phyloP scores from a whole-genome alignment of 2,888 invertebrate genomes.

The Ethmia dodecea region DNA sequence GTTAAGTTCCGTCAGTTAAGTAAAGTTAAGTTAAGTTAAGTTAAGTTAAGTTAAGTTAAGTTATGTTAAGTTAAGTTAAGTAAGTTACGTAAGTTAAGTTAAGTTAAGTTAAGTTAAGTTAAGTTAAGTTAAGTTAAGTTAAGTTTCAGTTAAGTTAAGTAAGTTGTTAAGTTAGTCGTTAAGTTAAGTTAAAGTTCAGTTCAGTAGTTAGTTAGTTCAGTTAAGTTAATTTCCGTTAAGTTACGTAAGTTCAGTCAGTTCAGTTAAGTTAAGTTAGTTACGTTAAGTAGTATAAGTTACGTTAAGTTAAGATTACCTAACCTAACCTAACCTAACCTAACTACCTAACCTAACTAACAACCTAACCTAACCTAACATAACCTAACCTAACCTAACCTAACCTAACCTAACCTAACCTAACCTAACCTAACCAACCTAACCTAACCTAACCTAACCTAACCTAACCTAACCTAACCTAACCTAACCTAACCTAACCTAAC shows the following conservation, averaged over 20 bases:
- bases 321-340: conserved; percentile 22
- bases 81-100: conserved; percentile 5
- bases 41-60: conserved; percentile 18
- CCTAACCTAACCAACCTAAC: too few relatives aligned
- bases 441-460: too few relatives aligned
- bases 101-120: conserved; percentile 7
- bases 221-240: too few relatives aligned
- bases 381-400: too few relatives aligned
- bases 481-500: too few relatives aligned
- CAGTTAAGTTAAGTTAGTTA: conserved; percentile 20
- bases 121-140: conserved; percentile 5
- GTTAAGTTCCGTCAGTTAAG: conserved; percentile 17
- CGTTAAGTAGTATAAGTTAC: too few relatives aligned
- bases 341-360: conserved; percentile 7
- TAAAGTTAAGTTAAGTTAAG: conserved; percentile 16
- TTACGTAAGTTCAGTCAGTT: too few relatives aligned
- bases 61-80: conserved; percentile 8
- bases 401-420: too few relatives aligned
- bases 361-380: too few relatives aligned
- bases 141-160: conserved; percentile 9
- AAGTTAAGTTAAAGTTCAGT: conserved; percentile 20
- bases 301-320: conserved; percentile 17
- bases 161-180: conserved; percentile 9
- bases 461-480: too few relatives aligned
- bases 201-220: conserved; percentile 12